Base-by-base conservation (phyloP, 30 jellyfish, hydroid and myxozoan species). In the Aurelia aurita complex sp. Pacific region DNA sequence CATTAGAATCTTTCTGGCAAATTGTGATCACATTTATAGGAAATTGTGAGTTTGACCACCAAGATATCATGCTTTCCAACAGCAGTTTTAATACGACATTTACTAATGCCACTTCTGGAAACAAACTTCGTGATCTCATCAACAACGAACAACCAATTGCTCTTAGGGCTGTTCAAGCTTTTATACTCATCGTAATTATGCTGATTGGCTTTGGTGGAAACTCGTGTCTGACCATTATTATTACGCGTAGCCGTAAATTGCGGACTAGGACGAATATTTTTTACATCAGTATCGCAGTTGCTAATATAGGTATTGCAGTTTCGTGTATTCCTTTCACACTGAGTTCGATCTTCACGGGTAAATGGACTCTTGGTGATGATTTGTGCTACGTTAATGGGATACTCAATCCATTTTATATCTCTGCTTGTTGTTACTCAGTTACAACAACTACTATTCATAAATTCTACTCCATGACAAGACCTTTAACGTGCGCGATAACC, bases 311-410 rank as follows among this genome's bases (percentile, higher is more conserved):
- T 60, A 73, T 87, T 10, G 93, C 94, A 19, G 88, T 69, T 15
- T 59, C 57, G 59, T 73, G 89, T 36, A 79, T 91, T 64, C 97
- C 97, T 40, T 85, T 91, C 71, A 73, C 96, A 10, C 84, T 91
- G 64, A 74, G 77, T 40, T 85, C 97, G 9, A 40, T 85, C 43
- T 42, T 73, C 46, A 66, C 78, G 51, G 89, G 89, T 7, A 67
- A 50, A 70, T 85, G 97, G 96, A 74, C 79, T 1, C 88, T 91
- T 18, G 90, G 97, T 53, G 38, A 69, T 5, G 64, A 51, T 6
- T 36, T 72, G 18, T 91, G 97, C 82, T 75, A 77, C 66, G 42
- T 85, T 10, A 91, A 84, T 76, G 97, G 93, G 18, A 36, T 84
- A 18, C 73, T 80, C 68, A 91, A 80, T 64, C 79, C 94, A 52